A percentile compares a stretch with the other conserved stretches of the same genome.
Conservation (phyloP, 2,113 vertebrate genomes). For the Neofelis nebulosa region DNA sequence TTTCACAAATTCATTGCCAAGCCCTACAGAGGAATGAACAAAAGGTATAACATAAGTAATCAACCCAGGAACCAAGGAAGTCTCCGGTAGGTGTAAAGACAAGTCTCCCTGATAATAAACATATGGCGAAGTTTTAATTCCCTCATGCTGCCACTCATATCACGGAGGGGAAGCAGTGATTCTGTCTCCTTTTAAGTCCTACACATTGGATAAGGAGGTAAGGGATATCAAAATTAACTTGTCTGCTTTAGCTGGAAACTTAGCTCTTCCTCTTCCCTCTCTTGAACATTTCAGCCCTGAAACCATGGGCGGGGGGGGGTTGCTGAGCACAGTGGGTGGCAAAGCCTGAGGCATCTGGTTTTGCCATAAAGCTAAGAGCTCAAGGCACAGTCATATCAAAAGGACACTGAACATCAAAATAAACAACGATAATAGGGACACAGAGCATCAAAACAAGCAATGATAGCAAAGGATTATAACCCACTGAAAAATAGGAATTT, state of each 20-base stretch:
- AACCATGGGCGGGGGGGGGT: neutral
- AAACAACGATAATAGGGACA: neutral
- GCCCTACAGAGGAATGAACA: neutral
- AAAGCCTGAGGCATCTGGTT: neutral
- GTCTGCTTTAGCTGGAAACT: neutral
- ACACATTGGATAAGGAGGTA: neutral
- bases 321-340: neutral
- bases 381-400: neutral
- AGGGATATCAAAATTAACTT: neutral
- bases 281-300: neutral
- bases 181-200: neutral
- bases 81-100: neutral
- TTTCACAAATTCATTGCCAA: neutral
- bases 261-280: neutral
- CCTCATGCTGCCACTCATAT: neutral
- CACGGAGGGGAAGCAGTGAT: neutral
- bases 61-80: neutral
- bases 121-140: neutral
- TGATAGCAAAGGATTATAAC: neutral
- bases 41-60: neutral
- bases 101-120: neutral
- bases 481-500: neutral
- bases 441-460: neutral
- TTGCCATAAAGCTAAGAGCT: neutral
- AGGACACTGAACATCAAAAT: neutral